Base-by-base conservation (phyloP, 2,888 invertebrate species). In the Ditylenchus weischeri region DNA sequence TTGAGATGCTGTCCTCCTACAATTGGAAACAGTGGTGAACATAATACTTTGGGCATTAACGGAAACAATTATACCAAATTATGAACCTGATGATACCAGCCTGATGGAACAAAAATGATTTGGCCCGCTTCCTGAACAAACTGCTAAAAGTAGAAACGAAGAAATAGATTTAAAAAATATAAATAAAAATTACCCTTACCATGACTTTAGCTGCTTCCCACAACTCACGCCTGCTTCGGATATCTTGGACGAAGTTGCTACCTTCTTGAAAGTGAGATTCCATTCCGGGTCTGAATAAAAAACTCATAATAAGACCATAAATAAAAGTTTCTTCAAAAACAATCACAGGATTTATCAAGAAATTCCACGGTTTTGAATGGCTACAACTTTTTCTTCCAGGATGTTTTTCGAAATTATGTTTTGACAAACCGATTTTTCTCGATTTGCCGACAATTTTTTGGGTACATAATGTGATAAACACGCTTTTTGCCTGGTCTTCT, bases 31-130 rank as follows among this genome's bases (percentile, higher is more conserved):
- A n/a, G n/a, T 51, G 18, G 43, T 68, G 21, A 49, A 47, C 10
- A 69, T 11, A 13, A 13, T 21, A 7, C 51, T 61, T 19, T 21
- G 8, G 35, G 43, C 13, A 49, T 59, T 58, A 54, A 19, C 19
- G 19, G 57, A 48, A 7, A 19, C 19, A 43, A 76, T 83, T 83
- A n/a, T 84, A 88, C 89, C 83, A 91, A 79, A 86, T 98, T 98
- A 86, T 88, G 88, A 64, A 98, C 98, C 87, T 95, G 93, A 86
- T 98, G 98, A 84, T 91, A 89, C 94, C 95, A 98, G 48, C 92
- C 91, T 67, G 93, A 91, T 29, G 98, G 96, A 57, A 98, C 91
- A 87, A 95, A 96, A 73, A 98, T 88, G 21, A 91, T 90, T 86
- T 94, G 90, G 65, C 93, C 93, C 65, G 88, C 85, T 76, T 89